Evolutionary conservation across 2,797 vertebrate genomes (phyloP), one percentile per base, ranked within the genome.

Genomic region (Aselliscus stoliczkanus): DNA sequence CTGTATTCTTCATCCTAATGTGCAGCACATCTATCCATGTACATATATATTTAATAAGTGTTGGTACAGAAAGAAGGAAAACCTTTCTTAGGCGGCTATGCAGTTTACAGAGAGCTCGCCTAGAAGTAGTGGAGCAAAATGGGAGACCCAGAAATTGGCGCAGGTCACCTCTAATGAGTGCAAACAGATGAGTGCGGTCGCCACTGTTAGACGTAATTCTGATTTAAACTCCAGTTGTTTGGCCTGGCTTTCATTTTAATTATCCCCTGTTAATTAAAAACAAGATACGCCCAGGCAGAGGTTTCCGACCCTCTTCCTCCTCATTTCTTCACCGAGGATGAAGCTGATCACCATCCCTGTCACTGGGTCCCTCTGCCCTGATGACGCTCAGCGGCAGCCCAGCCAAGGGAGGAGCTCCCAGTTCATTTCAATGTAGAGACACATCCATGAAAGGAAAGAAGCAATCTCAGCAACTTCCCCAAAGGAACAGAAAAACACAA

Each of bases 201-300:
- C 93, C 67, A 20, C 82, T 87, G 56, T 70, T 88, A 37, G 88
- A 81, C 95, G 88, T 95, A 93, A 96, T 93, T 96, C 97, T 96
- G 91, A 97, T 93, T 98, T 96, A 97, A 97, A 89, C 84, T 75
- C 76, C 87, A 94, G 93, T 94, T 97, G 97, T 97, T 97, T 94
- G 90, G 87, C 96, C 97, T 93, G 96, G 89, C 91, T 96, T 96
- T 95, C 82, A 95, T 97, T 98, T 93, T 97, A 97, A 98, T 98
- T 97, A 90, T 96, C 92, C 96, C 88, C 81, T 95, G 93, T 97
- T 98, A 95, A 97, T 97, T 97, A 96, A 96, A 96, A 94, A 82
- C 54, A 96, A 94, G 82, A 94, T 56, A 93, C 94, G 50, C 89
- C 94, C 93, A 95, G 70, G 87, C 95, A 97, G 84, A 94, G 89